Base-by-base conservation (phyloP, 2,888 invertebrate species). In the Drosophila neoperkinsi region DNA sequence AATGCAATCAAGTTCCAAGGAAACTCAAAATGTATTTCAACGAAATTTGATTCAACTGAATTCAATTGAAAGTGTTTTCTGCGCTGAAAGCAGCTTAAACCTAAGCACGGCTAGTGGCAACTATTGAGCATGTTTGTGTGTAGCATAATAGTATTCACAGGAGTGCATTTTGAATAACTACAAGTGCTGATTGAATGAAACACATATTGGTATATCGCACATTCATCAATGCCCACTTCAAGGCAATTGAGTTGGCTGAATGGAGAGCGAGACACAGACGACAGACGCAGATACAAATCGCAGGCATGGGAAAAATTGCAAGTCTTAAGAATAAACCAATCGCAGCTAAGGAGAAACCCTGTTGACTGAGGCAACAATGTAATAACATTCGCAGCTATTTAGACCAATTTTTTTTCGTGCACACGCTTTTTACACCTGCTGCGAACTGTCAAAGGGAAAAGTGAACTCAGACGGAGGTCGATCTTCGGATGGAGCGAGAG, bases 361-460 rank as follows among this genome's bases (percentile, higher is more conserved):
- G 41, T 55, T 68, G 63, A 50, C 53, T 58, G 41, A 11, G 53
- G 64, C 74, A 50, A 63, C 66, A 61, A 69, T 73, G 69, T 81
- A 82, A 82, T 82, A 82, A 81, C 73, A 83, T 80, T 83, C 82
- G 60, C 81, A 77, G 81, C 84, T 84, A 84, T 84, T 81, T 84
- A 78, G 84, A 76, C 66, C 71, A 74, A 58, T 77, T 83, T 25
- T 13, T 7, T 21, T 13, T 7, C 13, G 13, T 9, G 68, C 76
- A 71, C 67, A 43, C 71, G 18, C 18, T 70, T 68, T 49, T 70
- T 34, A 68, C 63, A 74, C 66, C 68, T 66, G 62, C 53, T 34
- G 74, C 21, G n/a, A 71, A 65, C 74, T 71, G 77, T 83, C 84
- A 83, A 77, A 77, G 72, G 59, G 65, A 30, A 41, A 30, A 57